Evolutionary conservation across 2,113 vertebrate genomes (phyloP), one percentile per base, ranked within the genome.

Genomic region (Notarius lentiginosus): DNA sequence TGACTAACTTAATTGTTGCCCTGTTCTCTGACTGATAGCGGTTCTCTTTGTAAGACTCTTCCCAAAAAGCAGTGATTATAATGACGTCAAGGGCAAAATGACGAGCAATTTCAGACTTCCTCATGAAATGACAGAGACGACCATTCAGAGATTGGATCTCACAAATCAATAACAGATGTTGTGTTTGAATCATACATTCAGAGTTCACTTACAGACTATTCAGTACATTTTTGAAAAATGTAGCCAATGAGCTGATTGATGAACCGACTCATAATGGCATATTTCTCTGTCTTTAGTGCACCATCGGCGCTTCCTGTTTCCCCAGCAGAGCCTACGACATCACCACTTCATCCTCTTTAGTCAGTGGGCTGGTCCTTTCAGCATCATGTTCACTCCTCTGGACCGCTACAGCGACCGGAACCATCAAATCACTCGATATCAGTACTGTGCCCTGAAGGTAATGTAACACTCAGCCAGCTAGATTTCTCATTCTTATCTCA

Each of bases 341-440:
- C 98, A 99, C 89, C 96, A 99, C 86, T 99, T 99, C 95, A 99
- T 99, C 92, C 95, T 99, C 89, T 99, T 99, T 92, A 99, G 98
- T 93, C 98, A 99, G 87, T 99, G 98, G 98, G 98, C 98, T 0
- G 98, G 98, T 72, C 98, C 98, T 53, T 99, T 99, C 96, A 99
- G 98, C 88, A 97, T 99, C 86, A 99, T 99, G 98, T 99, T 99
- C 91, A 99, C 98, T 0, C 98, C 98, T 0, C 92, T 99, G 83
- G 98, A 99, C 81, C 97, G 98, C 20, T 99, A 99, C 92, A 99
- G 98, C 79, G 98, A 99, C 86, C 95, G 98, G 89, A 99, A 99
- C 89, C 98, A 99, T 88, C 97, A 98, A 94, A 99, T 99, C 88
- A 99, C 98, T 79, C 95, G 98, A 94, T 99, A 99, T 83, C 98